Evolutionary conservation across 2,888 invertebrate species (phyloP).

Genomic region (Leptarthrus brevirostris): DNA sequence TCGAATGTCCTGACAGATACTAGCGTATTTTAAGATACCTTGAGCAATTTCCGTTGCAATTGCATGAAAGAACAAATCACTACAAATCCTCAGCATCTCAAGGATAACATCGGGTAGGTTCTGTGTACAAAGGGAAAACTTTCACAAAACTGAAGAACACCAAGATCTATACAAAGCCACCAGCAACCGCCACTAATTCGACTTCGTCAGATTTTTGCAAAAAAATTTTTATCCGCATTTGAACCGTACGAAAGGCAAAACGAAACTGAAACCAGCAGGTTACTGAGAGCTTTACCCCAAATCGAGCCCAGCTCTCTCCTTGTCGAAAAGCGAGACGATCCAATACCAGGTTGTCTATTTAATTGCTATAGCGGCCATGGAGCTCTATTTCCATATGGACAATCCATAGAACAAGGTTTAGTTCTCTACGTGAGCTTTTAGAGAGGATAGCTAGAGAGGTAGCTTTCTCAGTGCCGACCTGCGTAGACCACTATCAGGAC

Average conservation of each 20-base stretch:
- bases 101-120: not conserved
- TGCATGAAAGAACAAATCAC: conserved; percentile 1
- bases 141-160: not conserved
- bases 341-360: too few relatives aligned
- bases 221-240: conserved; percentile 31
- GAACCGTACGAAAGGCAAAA: conserved; percentile 50
- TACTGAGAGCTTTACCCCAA: conserved; percentile 30
- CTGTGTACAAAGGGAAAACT: not conserved
- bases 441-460: too few relatives aligned
- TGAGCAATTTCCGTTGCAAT: not conserved
- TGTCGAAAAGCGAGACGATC: too few relatives aligned
- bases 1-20: too few relatives aligned
- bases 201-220: not conserved
- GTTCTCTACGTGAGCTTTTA: too few relatives aligned
- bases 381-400: too few relatives aligned
- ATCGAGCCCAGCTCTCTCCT: not conserved
- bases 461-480: too few relatives aligned
- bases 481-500: too few relatives aligned
- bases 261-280: conserved; percentile 45
- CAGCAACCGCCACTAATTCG: conserved; percentile 34
- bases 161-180: not conserved
- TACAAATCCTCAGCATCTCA: conserved; percentile 10
- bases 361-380: too few relatives aligned
- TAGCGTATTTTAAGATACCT: too few relatives aligned
- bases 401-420: too few relatives aligned